Percentiles rank a stretch among this genome's conserved stretches.
Evolutionary conservation across 2,797 vertebrate species (phyloP).

Genomic region (Molossus alvarezi): DNA sequence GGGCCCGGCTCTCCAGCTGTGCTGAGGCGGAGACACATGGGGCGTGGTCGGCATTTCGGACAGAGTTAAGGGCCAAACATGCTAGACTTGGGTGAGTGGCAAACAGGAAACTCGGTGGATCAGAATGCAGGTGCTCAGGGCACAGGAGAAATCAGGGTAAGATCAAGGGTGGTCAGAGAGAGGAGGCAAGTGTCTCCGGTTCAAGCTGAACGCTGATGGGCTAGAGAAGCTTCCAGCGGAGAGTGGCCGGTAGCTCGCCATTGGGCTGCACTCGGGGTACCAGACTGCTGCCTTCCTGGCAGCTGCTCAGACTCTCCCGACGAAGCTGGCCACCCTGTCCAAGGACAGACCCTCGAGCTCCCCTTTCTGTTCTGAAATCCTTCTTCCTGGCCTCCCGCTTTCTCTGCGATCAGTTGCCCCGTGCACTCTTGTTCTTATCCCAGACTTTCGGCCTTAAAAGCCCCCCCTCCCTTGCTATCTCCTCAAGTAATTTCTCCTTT

Average conservation of each 20-base stretch:
- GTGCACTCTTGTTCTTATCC: too few relatives aligned
- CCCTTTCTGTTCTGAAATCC: neutral
- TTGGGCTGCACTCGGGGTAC: neutral
- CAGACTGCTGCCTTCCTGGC: neutral
- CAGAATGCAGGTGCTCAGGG: neutral
- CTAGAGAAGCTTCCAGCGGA: neutral
- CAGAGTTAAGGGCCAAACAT: neutral
- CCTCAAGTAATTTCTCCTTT: neutral
- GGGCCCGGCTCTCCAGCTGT: neutral
- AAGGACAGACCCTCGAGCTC: neutral
- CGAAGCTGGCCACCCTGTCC: neutral
- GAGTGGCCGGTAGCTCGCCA: neutral
- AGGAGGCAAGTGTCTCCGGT: neutral
- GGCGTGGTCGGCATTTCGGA: neutral
- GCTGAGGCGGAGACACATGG: neutral
- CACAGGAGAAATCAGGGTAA: neutral
- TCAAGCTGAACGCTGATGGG: neutral
- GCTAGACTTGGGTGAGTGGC: neutral
- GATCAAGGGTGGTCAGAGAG: neutral
- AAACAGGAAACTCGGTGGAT: neutral
- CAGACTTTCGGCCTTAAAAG: neutral
- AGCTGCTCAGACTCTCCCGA: neutral
- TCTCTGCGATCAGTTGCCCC: neutral
- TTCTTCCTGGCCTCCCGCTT: neutral
- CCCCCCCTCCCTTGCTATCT: neutral